phyloP scores from a whole-genome alignment of 2,888 invertebrate species.

The Clunio marinus region DNA sequence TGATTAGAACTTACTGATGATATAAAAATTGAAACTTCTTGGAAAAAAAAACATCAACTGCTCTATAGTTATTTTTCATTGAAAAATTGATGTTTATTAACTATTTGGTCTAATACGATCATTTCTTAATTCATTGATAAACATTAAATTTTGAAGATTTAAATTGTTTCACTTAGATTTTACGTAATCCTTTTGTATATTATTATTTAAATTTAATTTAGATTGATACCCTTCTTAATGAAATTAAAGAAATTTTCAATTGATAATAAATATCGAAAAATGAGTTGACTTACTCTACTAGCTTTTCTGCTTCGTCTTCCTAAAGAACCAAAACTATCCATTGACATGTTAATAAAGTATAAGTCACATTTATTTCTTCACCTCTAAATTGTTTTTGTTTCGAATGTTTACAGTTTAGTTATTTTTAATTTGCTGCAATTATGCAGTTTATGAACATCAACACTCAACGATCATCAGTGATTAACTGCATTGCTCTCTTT shows the following conservation, averaged over 20 bases:
- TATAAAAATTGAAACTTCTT: no score
- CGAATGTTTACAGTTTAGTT: slow-evolving; percentile 1
- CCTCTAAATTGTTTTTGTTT: not conserved
- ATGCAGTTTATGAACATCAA: not conserved
- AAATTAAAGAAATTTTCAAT: not conserved
- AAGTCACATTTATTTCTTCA: not conserved
- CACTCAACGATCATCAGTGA: slow-evolving; percentile 1
- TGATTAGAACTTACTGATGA: no score
- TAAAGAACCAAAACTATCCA: slow-evolving; percentile 22
- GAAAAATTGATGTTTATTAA: no score
- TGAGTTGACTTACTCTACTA: slow-evolving; percentile 31
- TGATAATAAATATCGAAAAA: not conserved
- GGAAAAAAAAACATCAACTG: no score
- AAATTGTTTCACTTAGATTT: no score
- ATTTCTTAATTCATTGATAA: no score
- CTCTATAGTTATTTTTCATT: no score
- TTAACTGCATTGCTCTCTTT: not conserved
- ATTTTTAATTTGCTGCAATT: not conserved
- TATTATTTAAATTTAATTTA: no score
- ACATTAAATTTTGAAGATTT: no score
- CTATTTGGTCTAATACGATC: no score
- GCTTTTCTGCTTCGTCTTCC: slow-evolving; percentile 29
- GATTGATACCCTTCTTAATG: no score
- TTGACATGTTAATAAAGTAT: slow-evolving; percentile 14
- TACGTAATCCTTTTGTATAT: no score